These are phyloP conservation scores for Callimorpha dominula DNA, from an alignment of 2,888 invertebrate genomes.

Conservation along the genomic window DNA sequence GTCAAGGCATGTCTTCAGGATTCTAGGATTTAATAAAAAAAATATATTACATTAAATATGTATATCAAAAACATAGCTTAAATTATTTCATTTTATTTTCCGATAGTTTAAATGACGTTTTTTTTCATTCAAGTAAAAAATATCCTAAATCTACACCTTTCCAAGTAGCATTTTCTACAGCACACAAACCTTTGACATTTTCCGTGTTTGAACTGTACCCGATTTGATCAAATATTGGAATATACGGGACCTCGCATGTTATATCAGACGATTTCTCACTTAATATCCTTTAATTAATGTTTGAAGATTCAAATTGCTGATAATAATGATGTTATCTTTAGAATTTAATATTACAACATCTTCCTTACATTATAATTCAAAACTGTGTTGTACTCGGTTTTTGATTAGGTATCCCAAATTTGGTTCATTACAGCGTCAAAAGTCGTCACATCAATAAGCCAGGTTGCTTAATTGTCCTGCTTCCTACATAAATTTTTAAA, in stretches of 20 bases:
- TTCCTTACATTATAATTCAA: not conserved
- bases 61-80: no score
- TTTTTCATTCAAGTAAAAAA: not conserved
- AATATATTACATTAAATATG: no score
- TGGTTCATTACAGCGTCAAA: no score
- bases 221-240: not conserved
- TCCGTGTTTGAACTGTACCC: not conserved
- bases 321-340: constrained; percentile 1
- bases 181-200: not conserved
- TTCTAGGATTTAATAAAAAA: no score
- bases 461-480: no score
- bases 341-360: not conserved
- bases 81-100: not conserved
- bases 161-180: not conserved
- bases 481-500: no score
- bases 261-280: not conserved
- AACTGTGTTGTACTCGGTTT: not conserved
- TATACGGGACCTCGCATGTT: not conserved
- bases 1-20: no score
- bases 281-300: constrained; percentile 10
- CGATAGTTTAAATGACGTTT: not conserved
- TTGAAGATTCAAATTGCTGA: constrained; percentile 3
- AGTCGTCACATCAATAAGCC: no score
- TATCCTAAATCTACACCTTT: not conserved
- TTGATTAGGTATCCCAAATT: no score